Evolutionary conservation across 2,113 vertebrate species (phyloP), one percentile per base, ranked within the genome.

Genomic region (Cryptomyrus ogoouensis): DNA sequence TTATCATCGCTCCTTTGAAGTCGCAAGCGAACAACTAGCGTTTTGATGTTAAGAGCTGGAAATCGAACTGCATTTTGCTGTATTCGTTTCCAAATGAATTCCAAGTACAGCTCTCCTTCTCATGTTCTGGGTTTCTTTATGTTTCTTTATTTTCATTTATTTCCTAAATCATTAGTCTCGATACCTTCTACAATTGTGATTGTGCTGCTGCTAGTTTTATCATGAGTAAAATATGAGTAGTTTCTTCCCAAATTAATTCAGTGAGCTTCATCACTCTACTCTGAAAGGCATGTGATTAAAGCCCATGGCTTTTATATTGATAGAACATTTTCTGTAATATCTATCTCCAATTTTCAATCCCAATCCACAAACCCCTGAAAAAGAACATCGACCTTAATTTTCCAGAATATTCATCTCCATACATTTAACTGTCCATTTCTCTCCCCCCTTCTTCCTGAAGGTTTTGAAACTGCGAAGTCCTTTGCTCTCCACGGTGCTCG

Each of bases 401-500:
- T 92, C 94, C 92, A 89, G 91, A 92, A 92, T 91, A 88, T 83
- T 89, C 27, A 92, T 94, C 92, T 95, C 21, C 74, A 42, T 7
- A 27, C 85, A 27, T 35, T 24, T 53, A 19, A 31, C n/a, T 19
- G n/a, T 35, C 47, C 5, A 15, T 53, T 35, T 87, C 7, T 66
- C 53, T 52, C 10, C 53, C n/a, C n/a, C n/a, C 35, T 92, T 39
- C 56, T 90, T 46, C 62, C 93, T 86, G 1, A 89, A 99, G 98
- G 98, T 92, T 98, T 99, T 91, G 98, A 99, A 94, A 98, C 98
- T 0, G 98, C 98, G 3, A 97, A 97, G 92, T 98, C 98, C 85
- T 97, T 99, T 39, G 98, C 98, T 49, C 97, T 99, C 66, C 98
- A 99, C 0, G 98, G 98, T 15, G 98, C 98, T 0, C 94, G 96